phyloP scores from a whole-genome alignment of 2,888 invertebrate species.

The Phytoseiulus persimilis region DNA sequence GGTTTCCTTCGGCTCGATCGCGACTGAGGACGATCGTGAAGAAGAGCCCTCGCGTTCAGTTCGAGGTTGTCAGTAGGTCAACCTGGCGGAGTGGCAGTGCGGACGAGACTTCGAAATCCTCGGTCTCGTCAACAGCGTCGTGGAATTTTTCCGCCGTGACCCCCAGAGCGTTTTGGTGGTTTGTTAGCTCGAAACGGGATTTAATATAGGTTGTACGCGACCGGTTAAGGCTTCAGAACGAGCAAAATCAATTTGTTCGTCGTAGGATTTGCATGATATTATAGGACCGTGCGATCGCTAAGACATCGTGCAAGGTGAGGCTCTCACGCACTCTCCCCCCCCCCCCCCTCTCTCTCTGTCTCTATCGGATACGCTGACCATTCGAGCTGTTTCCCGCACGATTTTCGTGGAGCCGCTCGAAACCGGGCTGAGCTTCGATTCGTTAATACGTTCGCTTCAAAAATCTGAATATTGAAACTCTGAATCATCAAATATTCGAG shows the following conservation, averaged over 20 bases:
- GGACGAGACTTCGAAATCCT: too few relatives aligned
- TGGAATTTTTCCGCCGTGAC: neutral
- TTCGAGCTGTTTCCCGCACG: neutral
- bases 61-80: too few relatives aligned
- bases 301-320: neutral
- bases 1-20: too few relatives aligned
- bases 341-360: neutral
- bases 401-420: neutral
- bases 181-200: neutral
- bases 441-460: neutral
- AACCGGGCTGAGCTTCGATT: neutral
- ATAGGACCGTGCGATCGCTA: neutral
- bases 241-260: neutral
- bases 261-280: neutral
- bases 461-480: neutral
- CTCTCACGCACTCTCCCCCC: neutral
- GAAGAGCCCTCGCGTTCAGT: too few relatives aligned
- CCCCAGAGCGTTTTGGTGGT: neutral
- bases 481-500: neutral
- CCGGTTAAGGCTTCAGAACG: neutral
- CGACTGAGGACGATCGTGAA: too few relatives aligned
- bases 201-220: neutral
- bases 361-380: neutral
- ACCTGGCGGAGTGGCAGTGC: too few relatives aligned
- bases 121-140: neutral